These are phyloP conservation scores for Hypena proboscidalis DNA, from an alignment of 2,888 invertebrate species.

Conservation along the genomic window DNA sequence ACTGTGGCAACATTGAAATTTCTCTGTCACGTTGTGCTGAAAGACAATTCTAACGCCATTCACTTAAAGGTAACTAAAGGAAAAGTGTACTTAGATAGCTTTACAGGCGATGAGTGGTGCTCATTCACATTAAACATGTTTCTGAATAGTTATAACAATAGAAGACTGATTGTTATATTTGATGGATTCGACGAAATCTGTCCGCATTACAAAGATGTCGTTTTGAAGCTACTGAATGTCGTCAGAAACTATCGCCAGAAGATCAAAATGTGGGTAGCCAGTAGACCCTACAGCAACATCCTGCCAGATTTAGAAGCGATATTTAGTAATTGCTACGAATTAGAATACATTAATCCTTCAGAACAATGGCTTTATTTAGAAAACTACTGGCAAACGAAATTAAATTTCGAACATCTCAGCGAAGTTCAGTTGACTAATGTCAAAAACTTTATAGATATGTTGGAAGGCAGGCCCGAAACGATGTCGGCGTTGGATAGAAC, in stretches of 20 bases:
- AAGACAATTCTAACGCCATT: neutral
- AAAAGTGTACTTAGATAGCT: conserved; percentile 2
- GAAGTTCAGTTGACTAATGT: conserved; percentile 14
- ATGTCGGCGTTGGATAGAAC: neutral
- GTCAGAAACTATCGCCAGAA: conserved; percentile 2
- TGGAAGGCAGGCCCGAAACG: neutral
- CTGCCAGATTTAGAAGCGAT: conserved; percentile 4
- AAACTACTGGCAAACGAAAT: conserved; percentile 19
- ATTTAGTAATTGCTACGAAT: conserved; percentile 6
- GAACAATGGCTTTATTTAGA: conserved; percentile 18
- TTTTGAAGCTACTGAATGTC: conserved; percentile 9
- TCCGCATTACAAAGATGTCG: conserved; percentile 25
- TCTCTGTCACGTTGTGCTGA: conserved; percentile 2
- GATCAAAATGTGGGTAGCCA: conserved; percentile 32
- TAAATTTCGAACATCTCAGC: conserved; percentile 12
- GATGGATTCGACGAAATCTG: conserved; percentile 41
- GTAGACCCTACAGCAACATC: conserved; percentile 30
- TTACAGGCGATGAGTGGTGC: neutral
- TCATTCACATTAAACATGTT: conserved; percentile 15
- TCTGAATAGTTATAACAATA: conserved; percentile 19
- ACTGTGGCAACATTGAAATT: conserved; percentile 4
- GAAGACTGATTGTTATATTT: conserved; percentile 27
- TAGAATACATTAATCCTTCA: conserved; percentile 10
- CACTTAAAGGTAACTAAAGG: neutral
- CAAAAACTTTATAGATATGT: conserved; percentile 16